Evolutionary conservation across 2,113 vertebrate species (phyloP), one percentile per base, ranked within the genome.

Genomic region (Peromyscus californicus): DNA sequence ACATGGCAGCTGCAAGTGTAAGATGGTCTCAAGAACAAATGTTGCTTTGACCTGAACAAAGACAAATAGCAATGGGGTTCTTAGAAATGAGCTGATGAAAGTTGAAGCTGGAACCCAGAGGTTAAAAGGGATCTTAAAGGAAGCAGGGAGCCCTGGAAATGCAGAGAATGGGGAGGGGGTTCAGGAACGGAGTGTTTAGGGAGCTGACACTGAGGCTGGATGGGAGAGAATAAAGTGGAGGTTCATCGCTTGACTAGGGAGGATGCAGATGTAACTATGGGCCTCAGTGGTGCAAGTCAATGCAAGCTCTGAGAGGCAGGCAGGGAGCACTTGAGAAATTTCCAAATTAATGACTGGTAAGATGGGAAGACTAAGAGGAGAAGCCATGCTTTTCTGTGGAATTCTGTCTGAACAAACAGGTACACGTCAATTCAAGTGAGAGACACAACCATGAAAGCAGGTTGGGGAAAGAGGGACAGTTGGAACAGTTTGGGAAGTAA

Each of bases 321-420:
- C 1, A 7, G 16, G 79, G 22, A 76, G 21, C 13, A 31, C 10
- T 2, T 4, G 6, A 31, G 24, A 45, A 70, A 82, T 5, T 29
- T 5, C 42, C 31, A 3, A 29, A 24, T 19, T 6, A 11, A 3
- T 59, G 74, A 63, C 54, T 6, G 31, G 11, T 3, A 42, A 67
- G 51, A 42, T n/a, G 17, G 4, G 17, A 54, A 16, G 54, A 6
- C 1, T 19, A 48, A 39, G 7, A 57, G 31, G 26, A 36, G 59
- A 24, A 36, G 11, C 1, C 0, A 0, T 33, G 69, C 21, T 74
- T 48, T 78, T 45, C 54, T 22, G n/a, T 0, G 0, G 31, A 36
- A 29, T 83, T 67, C 45, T 48, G 33, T n/a, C 2, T 61, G 51
- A 83, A 86, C 21, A 16, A 48, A 48, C 26, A 10, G 10, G 13